phyloP scores from a whole-genome alignment of 2,888 invertebrate species.

The Heliothis peltigera region DNA sequence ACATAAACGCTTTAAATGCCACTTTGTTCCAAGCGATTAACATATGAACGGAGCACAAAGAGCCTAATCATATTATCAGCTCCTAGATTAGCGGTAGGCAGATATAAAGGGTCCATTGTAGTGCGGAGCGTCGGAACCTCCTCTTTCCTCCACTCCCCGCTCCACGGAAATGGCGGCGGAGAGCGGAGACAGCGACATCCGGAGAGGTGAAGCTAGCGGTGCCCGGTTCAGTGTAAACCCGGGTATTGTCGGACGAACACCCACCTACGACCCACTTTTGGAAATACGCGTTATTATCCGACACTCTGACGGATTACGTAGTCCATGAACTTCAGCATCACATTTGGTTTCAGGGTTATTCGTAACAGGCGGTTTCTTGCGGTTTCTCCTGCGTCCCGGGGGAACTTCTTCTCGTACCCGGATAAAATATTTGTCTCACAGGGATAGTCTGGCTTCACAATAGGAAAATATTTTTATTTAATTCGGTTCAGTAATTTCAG shows the following conservation, averaged over 20 bases:
- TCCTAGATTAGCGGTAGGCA: conserved; percentile 84
- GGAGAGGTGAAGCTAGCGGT: conserved; percentile 78
- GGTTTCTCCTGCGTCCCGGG: too few relatives aligned
- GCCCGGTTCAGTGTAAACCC: conserved; percentile 65
- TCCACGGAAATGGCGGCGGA: conserved; percentile 84
- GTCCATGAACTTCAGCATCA: conserved; percentile 4
- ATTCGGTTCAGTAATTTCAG: too few relatives aligned
- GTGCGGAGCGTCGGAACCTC: conserved; percentile 70
- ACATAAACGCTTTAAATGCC: neutral
- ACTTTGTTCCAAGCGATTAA: conserved; percentile 51
- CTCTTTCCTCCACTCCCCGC: conserved; percentile 54
- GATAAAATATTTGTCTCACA: too few relatives aligned
- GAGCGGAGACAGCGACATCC: conserved; percentile 86
- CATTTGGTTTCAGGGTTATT: neutral
- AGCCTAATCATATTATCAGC: conserved; percentile 81
- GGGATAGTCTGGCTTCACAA: too few relatives aligned
- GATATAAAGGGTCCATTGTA: conserved; percentile 86
- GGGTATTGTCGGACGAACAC: conserved; percentile 59
- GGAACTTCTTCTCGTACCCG: too few relatives aligned
- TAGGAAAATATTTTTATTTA: too few relatives aligned
- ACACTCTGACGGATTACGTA: conserved; percentile 27
- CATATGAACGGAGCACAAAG: conserved; percentile 63
- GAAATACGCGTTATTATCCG: conserved; percentile 40
- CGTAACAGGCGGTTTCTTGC: neutral
- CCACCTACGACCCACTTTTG: conserved; percentile 55